These are phyloP conservation scores for Sus cebifrons DNA, from an alignment of 2,797 vertebrate genomes.

Conservation along the genomic window DNA sequence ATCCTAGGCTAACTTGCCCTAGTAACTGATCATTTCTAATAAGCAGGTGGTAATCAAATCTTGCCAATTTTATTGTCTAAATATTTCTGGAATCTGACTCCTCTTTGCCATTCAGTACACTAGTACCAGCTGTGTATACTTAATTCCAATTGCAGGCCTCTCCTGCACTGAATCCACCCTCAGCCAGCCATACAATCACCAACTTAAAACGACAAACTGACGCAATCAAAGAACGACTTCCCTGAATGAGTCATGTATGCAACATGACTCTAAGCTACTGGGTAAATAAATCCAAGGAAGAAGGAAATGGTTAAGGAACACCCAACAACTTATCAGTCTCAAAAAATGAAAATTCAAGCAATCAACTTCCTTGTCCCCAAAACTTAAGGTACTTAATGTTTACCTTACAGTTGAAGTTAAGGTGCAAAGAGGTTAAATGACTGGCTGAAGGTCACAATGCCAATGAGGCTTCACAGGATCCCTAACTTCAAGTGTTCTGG, in stretches of 20 bases:
- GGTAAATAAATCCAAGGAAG: neutral
- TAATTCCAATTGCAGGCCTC: neutral
- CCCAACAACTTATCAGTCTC: neutral
- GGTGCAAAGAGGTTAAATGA: neutral
- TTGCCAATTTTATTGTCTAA: neutral
- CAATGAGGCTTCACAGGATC: neutral
- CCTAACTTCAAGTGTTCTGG: neutral
- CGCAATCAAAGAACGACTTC: neutral
- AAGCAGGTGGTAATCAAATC: neutral
- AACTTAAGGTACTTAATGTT: neutral
- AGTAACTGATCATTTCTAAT: neutral
- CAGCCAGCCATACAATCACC: neutral
- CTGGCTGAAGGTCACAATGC: neutral
- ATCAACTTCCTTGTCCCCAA: neutral
- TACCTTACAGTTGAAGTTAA: constrained; percentile 16
- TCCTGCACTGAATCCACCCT: neutral
- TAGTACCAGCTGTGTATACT: neutral
- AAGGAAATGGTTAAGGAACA: constrained; percentile 20
- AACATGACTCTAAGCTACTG: neutral
- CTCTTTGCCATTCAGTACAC: neutral
- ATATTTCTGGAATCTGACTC: constrained; percentile 1
- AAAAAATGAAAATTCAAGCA: constrained; percentile 35
- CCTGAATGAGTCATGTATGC: neutral
- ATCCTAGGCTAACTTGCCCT: neutral
- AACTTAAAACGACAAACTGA: neutral